Evolutionary conservation across 2,888 invertebrate genomes (phyloP), one percentile per base, ranked within the genome.

Genomic region (Cacoxenus indagator): DNA sequence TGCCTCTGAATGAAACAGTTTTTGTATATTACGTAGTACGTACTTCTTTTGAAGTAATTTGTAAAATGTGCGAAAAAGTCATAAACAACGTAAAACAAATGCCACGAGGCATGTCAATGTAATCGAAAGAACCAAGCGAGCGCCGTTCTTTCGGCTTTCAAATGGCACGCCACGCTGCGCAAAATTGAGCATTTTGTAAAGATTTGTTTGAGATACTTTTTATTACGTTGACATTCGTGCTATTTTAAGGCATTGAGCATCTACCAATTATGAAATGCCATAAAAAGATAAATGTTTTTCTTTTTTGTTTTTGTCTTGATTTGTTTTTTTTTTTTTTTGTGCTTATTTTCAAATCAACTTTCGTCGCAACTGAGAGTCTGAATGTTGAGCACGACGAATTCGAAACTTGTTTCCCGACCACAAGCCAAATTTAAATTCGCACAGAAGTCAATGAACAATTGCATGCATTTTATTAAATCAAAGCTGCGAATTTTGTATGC

Each of bases 31-130:
- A 8, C 27, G 61, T 19, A 4, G 14, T 26, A 14, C 6, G 3
- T 26, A 27, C 14, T 55, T 26, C 55, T 55, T 55, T 1, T 19
- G 11, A 11, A 19, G 61, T 45, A 62, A 62, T 62, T 62, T 62
- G 61, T 62, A 43, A 62, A 62, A 62, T 43, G 61, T 62, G 61
- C 45, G 45, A 62, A 62, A 62, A 29, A 24, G 8, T 45, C 61
- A 62, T 62, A 62, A 62, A 62, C 43, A 27, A 14, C 1, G 4
- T 6, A 51, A 17, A n/a, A 51, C 17, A 51, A 51, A 51, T 8
- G 4, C 31, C 6, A 8, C 9, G 37, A 11, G 37, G 14, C 37
- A 11, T 37, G 31, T n/a, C n/a, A n/a, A n/a, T n/a, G n/a, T n/a
- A n/a, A n/a, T n/a, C n/a, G n/a, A n/a, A n/a, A n/a, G n/a, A n/a